Conservation (phyloP, 2,113 vertebrate genomes). For the Megaptera novaeangliae region DNA sequence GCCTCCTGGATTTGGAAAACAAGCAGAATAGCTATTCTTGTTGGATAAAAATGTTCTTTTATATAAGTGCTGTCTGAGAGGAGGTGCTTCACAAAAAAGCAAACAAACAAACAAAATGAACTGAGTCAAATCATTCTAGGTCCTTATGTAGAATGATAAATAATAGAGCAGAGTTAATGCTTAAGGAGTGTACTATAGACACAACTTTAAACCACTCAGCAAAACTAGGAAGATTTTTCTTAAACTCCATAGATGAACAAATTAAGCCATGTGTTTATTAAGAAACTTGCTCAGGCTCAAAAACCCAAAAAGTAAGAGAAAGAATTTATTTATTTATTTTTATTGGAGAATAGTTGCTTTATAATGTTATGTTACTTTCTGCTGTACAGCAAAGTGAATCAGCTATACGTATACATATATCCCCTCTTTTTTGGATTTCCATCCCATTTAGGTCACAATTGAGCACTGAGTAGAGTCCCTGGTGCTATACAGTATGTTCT, state of each 20-base stretch:
- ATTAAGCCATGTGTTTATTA: background rate
- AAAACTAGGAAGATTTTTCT: background rate
- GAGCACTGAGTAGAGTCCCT: no score
- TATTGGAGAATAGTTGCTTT: no score
- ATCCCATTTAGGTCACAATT: no score
- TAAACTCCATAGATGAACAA: background rate
- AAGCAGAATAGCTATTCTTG: constrained; percentile 35
- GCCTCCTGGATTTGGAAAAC: constrained; percentile 56
- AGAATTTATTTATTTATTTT: background rate
- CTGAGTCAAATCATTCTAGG: background rate
- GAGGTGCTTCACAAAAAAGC: background rate
- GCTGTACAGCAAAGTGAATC: no score
- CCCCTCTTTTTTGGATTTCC: no score
- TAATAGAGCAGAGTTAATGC: background rate
- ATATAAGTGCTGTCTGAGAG: background rate
- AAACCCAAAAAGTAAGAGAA: background rate
- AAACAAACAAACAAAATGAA: background rate
- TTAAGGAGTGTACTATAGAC: background rate
- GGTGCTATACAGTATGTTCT: no score
- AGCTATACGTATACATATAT: no score
- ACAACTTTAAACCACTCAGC: background rate
- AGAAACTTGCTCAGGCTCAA: background rate
- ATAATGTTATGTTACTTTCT: no score
- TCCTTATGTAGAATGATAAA: background rate
- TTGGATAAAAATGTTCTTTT: constrained; percentile 4